Evolutionary conservation across 92 coral and sea anemone genomes (phyloP), one percentile per base, ranked within the genome.

Genomic region (Bergia puertoricense): DNA sequence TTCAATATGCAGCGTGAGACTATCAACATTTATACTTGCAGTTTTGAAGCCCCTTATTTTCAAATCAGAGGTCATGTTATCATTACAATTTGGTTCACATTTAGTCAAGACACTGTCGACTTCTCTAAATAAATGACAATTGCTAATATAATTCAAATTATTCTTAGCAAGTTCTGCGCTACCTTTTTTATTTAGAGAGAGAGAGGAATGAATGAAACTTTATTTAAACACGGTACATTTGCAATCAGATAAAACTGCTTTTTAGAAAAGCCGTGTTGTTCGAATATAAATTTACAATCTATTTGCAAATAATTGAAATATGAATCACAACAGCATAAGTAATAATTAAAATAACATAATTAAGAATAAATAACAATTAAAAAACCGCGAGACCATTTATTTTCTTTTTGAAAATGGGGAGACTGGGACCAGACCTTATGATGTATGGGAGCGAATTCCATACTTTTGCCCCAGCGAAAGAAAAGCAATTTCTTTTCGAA

Each of bases 21-120:
- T 82, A n/a, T 37, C 82, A 40, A 89, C 67, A 54, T 89, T 81
- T 69, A 73, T 46, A 43, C 82, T 57, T 15, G 90, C 90, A 41
- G 81, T 45, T 62, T 88, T 80, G n/a, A 88, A 88, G 62, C 90
- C 90, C 38, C 90, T 79, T 62, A 79, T 74, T 82, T 81, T 88
- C 86, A 82, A 18, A 65, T 39, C 76, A 83, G 87, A 7, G 87
- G 87, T 67, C 87, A 67, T 83, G 37, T 59, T 42, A 39, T 82
- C 86, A 82, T 83, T 36, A 83, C 87, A 83, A 67, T 57, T 83
- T 83, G 78, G 87, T 67, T 83, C 87, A 84, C 87, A 83, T 67
- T 83, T 40, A 83, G 42, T 78, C 87, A 83, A 83, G 51, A 83
- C 67, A 83, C 87, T 83, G 78, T 83, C 38, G 78, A 83, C 87